phyloP scores from a whole-genome alignment of 1,140 invertebrate species.

The Liolophura sinensis region DNA sequence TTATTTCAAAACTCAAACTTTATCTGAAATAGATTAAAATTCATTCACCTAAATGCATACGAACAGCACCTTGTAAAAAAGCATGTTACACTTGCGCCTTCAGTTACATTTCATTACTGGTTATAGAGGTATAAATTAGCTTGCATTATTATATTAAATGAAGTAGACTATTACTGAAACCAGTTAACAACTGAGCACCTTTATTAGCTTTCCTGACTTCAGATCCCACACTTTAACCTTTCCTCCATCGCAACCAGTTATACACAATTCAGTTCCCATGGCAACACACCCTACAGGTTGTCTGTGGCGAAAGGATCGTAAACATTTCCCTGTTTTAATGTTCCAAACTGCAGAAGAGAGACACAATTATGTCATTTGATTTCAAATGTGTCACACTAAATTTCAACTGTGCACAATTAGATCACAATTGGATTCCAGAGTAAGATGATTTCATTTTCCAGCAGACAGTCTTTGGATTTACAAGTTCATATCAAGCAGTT shows the following conservation, averaged over 20 bases:
- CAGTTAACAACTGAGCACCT: slow-evolving; percentile 31
- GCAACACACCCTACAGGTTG: slow-evolving; percentile 47
- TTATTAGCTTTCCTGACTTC: slow-evolving; percentile 48
- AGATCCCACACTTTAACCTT: slow-evolving; percentile 58
- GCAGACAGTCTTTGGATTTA: no score
- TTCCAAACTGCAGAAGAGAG: slow-evolving; percentile 53
- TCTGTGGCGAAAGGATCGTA: slow-evolving; percentile 50
- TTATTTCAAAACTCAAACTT: no score
- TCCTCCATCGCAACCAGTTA: slow-evolving; percentile 53
- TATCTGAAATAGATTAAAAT: no score
- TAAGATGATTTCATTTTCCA: no score
- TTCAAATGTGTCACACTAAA: neutral
- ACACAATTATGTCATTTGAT: slow-evolving; percentile 2
- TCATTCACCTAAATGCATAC: no score
- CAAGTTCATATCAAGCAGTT: no score
- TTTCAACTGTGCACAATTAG: slow-evolving; percentile 3
- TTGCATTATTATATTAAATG: no score
- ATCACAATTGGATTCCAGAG: neutral
- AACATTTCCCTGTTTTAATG: slow-evolving; percentile 51
- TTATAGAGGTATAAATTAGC: no score
- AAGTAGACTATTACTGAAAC: no score
- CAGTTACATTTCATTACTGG: no score
- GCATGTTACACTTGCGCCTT: no score
- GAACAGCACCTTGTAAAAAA: no score
- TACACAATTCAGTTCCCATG: slow-evolving; percentile 42